Conservation (phyloP, 2,113 vertebrate species). For the Cephalopterus ornatus region DNA sequence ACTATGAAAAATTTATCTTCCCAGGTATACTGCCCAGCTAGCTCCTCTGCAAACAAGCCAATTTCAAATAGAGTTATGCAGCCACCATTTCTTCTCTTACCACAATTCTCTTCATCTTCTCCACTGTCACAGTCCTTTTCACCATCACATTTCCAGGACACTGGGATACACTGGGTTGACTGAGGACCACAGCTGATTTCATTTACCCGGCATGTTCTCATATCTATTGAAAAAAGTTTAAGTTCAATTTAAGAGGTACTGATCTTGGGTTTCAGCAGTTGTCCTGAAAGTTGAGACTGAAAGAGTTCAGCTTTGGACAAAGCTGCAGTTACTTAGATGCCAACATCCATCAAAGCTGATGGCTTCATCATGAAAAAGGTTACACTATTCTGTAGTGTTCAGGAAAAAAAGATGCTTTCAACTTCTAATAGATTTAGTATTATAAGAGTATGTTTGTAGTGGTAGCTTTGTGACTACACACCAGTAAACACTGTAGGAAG, state of each 20-base stretch:
- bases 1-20: neutral
- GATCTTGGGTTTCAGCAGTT: neutral
- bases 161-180: conserved; percentile 90
- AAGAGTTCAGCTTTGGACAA: neutral
- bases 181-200: conserved; percentile 92
- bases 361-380: neutral
- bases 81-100: conserved; percentile 72
- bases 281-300: neutral
- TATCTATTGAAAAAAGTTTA: conserved; percentile 76
- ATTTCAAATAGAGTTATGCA: neutral
- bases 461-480: neutral
- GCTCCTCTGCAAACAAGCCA: neutral
- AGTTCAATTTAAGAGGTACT: neutral
- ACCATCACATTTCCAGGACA: conserved; percentile 95
- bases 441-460: neutral
- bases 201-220: conserved; percentile 88
- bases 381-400: neutral
- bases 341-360: neutral
- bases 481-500: neutral
- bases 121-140: conserved; percentile 93
- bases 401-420: neutral
- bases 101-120: conserved; percentile 93
- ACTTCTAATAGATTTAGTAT: neutral
- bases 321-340: neutral
- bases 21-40: neutral